These are phyloP conservation scores for Halcyon leucocephala DNA, from an alignment of 2,797 vertebrate species.

Conservation along the genomic window DNA sequence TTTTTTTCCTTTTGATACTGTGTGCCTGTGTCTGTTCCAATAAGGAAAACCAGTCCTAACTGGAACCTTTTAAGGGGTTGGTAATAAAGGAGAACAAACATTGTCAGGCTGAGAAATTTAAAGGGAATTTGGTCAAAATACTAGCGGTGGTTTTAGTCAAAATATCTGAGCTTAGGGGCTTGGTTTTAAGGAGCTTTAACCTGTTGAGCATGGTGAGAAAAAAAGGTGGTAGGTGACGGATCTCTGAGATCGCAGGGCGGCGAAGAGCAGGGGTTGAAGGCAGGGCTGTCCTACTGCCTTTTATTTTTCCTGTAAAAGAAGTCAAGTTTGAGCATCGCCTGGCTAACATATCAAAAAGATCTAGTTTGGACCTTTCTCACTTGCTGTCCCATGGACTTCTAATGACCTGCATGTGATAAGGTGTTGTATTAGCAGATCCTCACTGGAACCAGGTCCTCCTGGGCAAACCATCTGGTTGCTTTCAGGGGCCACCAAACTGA, in stretches of 20 bases:
- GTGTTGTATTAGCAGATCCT: neutral
- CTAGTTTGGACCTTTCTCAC: neutral
- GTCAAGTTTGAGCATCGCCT: neutral
- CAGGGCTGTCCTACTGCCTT: neutral
- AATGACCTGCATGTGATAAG: rapidly evolving
- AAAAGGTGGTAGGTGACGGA: neutral
- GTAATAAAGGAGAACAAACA: neutral
- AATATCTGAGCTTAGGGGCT: neutral
- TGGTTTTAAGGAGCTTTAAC: neutral
- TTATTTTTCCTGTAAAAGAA: neutral
- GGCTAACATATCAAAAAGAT: neutral
- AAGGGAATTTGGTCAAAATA: conserved; percentile 8
- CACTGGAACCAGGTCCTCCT: neutral
- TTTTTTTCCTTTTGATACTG: neutral
- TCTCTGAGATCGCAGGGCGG: neutral
- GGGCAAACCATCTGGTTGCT: neutral
- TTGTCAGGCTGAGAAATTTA: neutral
- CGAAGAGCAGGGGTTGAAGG: neutral
- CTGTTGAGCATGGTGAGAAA: neutral
- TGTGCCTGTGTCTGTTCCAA: neutral
- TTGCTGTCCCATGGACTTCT: rapidly evolving
- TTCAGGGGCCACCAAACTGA: neutral
- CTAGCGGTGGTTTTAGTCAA: neutral
- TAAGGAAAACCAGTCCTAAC: neutral
- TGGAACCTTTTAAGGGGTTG: neutral